These are phyloP conservation scores for Clytia hemisphaerica DNA, from an alignment of 30 jellyfish, hydroid and myxozoan species.

Conservation along the genomic window DNA sequence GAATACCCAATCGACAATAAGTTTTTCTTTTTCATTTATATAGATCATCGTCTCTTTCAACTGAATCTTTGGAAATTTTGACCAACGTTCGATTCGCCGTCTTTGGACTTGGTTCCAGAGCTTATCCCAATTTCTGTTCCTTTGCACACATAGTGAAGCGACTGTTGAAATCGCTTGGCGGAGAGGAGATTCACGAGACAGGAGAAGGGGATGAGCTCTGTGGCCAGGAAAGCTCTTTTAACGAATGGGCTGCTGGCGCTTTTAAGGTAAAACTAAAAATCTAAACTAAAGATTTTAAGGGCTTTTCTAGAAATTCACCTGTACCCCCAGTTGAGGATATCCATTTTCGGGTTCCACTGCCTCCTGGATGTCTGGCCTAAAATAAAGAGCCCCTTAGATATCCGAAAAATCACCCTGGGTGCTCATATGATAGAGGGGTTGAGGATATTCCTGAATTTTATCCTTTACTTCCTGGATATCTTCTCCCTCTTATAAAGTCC, in stretches of 20 bases:
- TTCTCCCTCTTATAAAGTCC: too few relatives aligned
- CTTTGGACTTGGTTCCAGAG: constrained; percentile 91
- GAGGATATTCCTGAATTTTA: too few relatives aligned
- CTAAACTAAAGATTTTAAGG: too few relatives aligned
- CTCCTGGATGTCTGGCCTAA: background rate
- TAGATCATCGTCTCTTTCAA: too few relatives aligned
- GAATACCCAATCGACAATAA: too few relatives aligned
- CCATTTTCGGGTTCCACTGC: background rate
- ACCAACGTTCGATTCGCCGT: constrained; percentile 76
- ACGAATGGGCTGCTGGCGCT: constrained; percentile 61
- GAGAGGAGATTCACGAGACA: constrained; percentile 52
- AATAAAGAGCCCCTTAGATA: background rate
- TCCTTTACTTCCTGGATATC: too few relatives aligned
- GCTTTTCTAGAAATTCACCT: too few relatives aligned
- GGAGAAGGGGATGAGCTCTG: constrained; percentile 92
- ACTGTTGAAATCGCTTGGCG: constrained; percentile 59
- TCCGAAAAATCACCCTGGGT: background rate
- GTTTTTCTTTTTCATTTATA: background rate
- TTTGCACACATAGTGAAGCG: constrained; percentile 60
- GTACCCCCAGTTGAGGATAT: too few relatives aligned
- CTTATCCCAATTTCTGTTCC: constrained; percentile 89
- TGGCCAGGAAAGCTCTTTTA: constrained; percentile 79
- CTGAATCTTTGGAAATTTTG: too few relatives aligned
- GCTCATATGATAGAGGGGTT: too few relatives aligned
- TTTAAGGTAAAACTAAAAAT: constrained; percentile 30